A percentile compares a stretch with the other conserved stretches of the same genome.
phyloP scores from a whole-genome alignment of 2,797 vertebrate species.

The Acanthurus tractus region DNA sequence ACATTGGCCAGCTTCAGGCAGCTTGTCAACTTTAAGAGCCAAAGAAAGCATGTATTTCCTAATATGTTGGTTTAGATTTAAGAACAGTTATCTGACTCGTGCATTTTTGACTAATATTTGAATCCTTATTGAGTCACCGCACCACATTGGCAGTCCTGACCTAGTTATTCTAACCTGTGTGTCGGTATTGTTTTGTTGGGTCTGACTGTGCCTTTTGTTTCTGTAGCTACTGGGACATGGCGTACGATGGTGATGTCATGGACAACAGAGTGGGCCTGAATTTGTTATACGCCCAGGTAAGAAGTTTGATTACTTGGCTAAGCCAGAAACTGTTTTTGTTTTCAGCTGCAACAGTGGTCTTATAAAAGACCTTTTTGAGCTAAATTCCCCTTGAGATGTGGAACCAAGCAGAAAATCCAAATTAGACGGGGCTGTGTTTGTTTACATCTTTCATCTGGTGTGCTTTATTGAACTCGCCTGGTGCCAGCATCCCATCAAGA shows the following conservation, averaged over 20 bases:
- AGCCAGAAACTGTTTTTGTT: neutral
- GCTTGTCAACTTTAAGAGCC: too few species aligned
- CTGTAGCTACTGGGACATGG: slow-evolving; percentile 96
- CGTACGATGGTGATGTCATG: slow-evolving; percentile 95
- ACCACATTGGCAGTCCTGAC: too few species aligned
- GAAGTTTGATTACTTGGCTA: slow-evolving; percentile 26
- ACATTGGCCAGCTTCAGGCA: neutral
- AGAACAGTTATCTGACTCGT: too few species aligned
- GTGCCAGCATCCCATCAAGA: slow-evolving; percentile 25
- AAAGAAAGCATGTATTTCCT: neutral
- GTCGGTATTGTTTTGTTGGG: neutral
- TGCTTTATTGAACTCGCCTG: slow-evolving; percentile 3
- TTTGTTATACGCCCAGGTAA: slow-evolving; percentile 95
- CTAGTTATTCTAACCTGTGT: neutral
- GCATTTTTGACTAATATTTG: too few species aligned
- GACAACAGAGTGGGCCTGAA: slow-evolving; percentile 95
- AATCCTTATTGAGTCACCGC: too few species aligned
- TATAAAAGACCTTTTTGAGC: neutral
- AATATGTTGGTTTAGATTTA: neutral
- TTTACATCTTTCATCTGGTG: slow-evolving; percentile 26
- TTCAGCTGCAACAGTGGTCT: neutral
- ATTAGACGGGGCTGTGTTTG: slow-evolving; percentile 14
- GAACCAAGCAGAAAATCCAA: slow-evolving; percentile 19
- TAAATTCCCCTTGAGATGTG: neutral
- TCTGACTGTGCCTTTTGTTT: slow-evolving; percentile 11